These are phyloP conservation scores for Actinia tenebrosa DNA, from an alignment of 64 coral and sea anemone genomes.

Conservation along the genomic window DNA sequence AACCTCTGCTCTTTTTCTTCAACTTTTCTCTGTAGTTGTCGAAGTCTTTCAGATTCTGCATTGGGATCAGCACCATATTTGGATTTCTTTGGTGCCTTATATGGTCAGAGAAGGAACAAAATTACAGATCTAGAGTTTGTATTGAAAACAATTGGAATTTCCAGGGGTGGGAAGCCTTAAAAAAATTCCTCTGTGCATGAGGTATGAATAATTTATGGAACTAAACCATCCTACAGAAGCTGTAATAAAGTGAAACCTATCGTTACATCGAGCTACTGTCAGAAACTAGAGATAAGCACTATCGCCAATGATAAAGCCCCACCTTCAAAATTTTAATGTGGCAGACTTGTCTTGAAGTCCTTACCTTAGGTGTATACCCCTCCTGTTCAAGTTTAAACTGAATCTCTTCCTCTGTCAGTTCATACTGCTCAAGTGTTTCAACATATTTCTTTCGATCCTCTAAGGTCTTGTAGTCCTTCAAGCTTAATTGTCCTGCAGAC, in stretches of 20 bases:
- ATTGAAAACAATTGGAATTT: too few species aligned
- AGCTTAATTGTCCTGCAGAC: constrained; percentile 52
- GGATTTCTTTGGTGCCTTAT: constrained; percentile 54
- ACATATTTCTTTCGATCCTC: constrained; percentile 51
- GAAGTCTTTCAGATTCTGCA: constrained; percentile 54
- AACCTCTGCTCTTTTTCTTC: constrained; percentile 60
- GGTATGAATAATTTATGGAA: too few species aligned
- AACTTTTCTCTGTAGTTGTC: constrained; percentile 72
- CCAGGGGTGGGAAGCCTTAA: too few species aligned
- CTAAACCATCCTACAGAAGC: too few species aligned
- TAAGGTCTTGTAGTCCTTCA: constrained; percentile 72
- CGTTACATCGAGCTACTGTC: too few species aligned
- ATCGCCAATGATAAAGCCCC: too few species aligned
- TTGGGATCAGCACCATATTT: constrained; percentile 70
- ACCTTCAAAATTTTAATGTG: too few species aligned
- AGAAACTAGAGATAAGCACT: too few species aligned
- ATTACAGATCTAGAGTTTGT: too few species aligned
- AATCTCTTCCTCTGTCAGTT: constrained; percentile 81
- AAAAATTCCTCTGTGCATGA: too few species aligned
- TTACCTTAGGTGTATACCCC: constrained; percentile 70
- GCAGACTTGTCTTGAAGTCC: neutral
- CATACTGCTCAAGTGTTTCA: constrained; percentile 62
- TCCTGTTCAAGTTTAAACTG: constrained; percentile 85
- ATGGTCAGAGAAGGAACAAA: too few species aligned
- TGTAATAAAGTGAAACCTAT: too few species aligned